Evolutionary conservation across 2,113 vertebrate genomes (phyloP), one percentile per base, ranked within the genome.

Genomic region (Mesitornis unicolor): DNA sequence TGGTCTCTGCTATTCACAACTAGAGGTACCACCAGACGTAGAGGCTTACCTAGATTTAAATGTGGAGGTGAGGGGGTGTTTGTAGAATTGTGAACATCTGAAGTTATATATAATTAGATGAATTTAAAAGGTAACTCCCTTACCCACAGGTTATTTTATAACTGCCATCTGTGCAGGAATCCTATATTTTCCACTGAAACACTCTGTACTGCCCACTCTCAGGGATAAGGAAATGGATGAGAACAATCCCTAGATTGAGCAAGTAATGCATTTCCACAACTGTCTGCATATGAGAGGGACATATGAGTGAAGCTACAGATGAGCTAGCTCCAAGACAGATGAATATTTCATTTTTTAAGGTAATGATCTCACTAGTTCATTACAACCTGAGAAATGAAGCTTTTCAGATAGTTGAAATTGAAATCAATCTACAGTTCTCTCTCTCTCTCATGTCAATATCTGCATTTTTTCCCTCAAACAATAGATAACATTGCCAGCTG

Each of bases 41-140:
- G 33, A 42, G 15, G 11, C 15, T 61, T 26, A 29, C 16, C 29
- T 40, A 29, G 31, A 81, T 59, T 50, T 68, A 89, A 64, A 45
- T 6, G 15, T 7, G 7, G 7, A 2, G 2, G 14, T 21, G 15
- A 35, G 29, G 7, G 7, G 5, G 8, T 25, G 3, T 33, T 47
- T 65, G 8, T n/a, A 28, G 16, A 45, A 42, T 24, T 35, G 17
- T 0, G 0, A 78, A 74, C 33, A 33, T 18, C 45, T 38, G 9
- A 60, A 63, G 17, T 15, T 10, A 7, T 13, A 65, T 69, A 36
- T n/a, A n/a, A n/a, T n/a, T n/a, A n/a, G n/a, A n/a, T 13, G 26
- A 87, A 64, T 36, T 25, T 50, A 59, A 84, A 73, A 60, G 6
- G 15, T 79, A 33, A 29, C 20, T 68, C 51, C 11, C 4, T 82